A percentile compares a stretch with the other conserved stretches of the same genome.
Evolutionary conservation across 2,888 invertebrate genomes (phyloP).

Genomic region (Anorthoa munda): DNA sequence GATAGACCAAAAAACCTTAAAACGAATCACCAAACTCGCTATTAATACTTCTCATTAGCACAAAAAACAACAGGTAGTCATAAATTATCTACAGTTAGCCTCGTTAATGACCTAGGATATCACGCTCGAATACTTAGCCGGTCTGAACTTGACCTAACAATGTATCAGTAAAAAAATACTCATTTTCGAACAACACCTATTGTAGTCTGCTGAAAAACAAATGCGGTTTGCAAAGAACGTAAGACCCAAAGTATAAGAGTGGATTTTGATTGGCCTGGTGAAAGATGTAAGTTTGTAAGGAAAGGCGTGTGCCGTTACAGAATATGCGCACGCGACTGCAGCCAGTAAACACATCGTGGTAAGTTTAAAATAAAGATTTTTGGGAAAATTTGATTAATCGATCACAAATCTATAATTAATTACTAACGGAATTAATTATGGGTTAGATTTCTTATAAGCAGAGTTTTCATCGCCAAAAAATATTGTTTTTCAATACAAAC

Average conservation of each 20-base stretch:
- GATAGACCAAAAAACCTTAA: not conserved
- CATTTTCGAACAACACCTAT: constrained; percentile 66
- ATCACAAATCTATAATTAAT: no score
- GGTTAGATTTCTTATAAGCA: no score
- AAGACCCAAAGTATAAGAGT: constrained; percentile 17
- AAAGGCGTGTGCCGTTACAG: constrained; percentile 52
- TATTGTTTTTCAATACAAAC: no score
- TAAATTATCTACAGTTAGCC: constrained; percentile 57
- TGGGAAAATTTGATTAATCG: not conserved
- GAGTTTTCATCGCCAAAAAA: no score
- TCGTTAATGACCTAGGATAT: constrained; percentile 62
- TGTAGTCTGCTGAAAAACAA: constrained; percentile 55
- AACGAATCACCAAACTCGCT: not conserved
- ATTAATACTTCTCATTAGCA: constrained; percentile 18
- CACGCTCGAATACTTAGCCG: constrained; percentile 71
- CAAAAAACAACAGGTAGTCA: constrained; percentile 53
- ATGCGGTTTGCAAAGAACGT: constrained; percentile 12
- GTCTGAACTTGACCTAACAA: constrained; percentile 80
- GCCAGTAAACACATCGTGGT: constrained; percentile 44
- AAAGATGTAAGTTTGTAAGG: constrained; percentile 51
- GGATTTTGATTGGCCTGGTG: constrained; percentile 37
- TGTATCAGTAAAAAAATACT: constrained; percentile 63
- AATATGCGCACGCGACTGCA: constrained; percentile 76
- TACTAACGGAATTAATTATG: no score
- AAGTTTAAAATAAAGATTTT: constrained; percentile 53